These are phyloP conservation scores for Peromyscus leucopus DNA, from an alignment of 2,113 vertebrate species.

Conservation along the genomic window DNA sequence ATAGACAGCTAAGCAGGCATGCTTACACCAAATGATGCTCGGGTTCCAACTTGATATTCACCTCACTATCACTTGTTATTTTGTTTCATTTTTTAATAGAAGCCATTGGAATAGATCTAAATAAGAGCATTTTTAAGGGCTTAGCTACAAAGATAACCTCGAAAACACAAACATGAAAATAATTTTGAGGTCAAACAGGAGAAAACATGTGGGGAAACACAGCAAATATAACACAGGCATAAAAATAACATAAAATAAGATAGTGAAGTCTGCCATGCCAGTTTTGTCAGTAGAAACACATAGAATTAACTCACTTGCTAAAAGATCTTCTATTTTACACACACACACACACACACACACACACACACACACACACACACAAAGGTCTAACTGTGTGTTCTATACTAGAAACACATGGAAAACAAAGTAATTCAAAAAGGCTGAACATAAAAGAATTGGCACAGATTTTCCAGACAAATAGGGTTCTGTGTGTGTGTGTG, in stretches of 20 bases:
- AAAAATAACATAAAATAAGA: constrained; percentile 57
- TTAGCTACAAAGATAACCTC: constrained; percentile 5
- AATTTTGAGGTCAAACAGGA: constrained; percentile 11
- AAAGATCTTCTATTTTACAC: constrained; percentile 3
- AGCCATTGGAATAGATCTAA: not conserved
- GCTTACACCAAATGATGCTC: not conserved
- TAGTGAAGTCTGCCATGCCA: not conserved
- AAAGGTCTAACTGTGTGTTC: not conserved
- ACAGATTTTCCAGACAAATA: constrained; percentile 50
- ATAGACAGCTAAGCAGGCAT: not conserved
- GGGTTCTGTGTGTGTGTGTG: not conserved
- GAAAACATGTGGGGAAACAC: constrained; percentile 7
- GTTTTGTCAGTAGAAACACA: not conserved
- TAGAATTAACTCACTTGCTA: constrained; percentile 7
- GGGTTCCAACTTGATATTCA: not conserved
- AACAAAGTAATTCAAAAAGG: constrained; percentile 39
- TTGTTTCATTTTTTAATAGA: not conserved
- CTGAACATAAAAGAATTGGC: constrained; percentile 16
- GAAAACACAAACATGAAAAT: constrained; percentile 36
- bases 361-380: not conserved
- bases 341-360: not conserved
- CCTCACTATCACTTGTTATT: not conserved
- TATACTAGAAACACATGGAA: constrained; percentile 21
- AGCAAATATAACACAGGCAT: not conserved
- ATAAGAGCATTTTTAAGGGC: constrained; percentile 1